A percentile compares a stretch with the other conserved stretches of the same genome.
These are phyloP conservation scores for Molorchus minor DNA, from an alignment of 2,888 invertebrate species.

Conservation along the genomic window DNA sequence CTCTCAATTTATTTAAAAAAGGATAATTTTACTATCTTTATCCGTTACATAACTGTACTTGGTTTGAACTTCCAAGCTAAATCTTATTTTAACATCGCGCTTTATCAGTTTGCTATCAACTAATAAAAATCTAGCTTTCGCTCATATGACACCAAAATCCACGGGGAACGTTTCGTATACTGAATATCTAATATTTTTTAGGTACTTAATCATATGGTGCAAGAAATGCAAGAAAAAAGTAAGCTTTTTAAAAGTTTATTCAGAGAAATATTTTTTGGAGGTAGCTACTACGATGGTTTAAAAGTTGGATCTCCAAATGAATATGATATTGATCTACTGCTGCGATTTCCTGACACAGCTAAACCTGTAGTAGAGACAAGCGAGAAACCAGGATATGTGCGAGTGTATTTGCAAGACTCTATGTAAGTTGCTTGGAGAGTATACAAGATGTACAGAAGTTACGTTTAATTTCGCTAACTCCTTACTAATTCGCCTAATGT, in stretches of 20 bases:
- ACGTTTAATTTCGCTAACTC: neutral
- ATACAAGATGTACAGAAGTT: neutral
- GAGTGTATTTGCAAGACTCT: slow-evolving; percentile 55
- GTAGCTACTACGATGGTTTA: slow-evolving; percentile 69
- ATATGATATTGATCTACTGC: slow-evolving; percentile 69
- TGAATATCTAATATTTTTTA: neutral
- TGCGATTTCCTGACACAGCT: slow-evolving; percentile 64
- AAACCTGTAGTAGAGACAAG: slow-evolving; percentile 50
- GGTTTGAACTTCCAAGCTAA: no score
- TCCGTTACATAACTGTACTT: no score
- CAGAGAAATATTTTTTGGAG: slow-evolving; percentile 61
- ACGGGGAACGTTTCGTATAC: no score
- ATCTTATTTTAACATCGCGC: no score
- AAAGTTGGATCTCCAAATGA: slow-evolving; percentile 68
- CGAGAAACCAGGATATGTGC: slow-evolving; percentile 62
- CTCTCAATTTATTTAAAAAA: no score
- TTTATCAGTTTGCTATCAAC: no score
- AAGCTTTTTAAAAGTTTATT: slow-evolving; percentile 57
- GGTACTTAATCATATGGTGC: neutral
- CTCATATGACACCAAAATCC: no score
- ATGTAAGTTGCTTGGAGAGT: neutral
- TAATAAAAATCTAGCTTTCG: no score
- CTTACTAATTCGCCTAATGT: neutral
- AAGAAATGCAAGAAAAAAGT: slow-evolving; percentile 46
- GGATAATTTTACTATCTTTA: no score